Conservation (phyloP, 2,888 invertebrate species). For the Melinaea marsaeus region DNA sequence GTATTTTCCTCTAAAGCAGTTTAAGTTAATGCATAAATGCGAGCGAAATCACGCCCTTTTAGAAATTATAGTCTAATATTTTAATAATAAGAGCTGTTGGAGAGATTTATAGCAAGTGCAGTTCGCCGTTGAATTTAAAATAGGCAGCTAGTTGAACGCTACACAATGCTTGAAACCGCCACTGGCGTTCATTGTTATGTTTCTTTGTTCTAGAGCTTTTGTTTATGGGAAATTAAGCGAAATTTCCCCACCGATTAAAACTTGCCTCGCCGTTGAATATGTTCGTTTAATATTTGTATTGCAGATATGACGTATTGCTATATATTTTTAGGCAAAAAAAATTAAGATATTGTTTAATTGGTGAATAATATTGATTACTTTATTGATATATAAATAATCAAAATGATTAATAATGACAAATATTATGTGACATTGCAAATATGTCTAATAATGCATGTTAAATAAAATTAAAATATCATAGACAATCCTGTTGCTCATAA, state of each 20-base stretch:
- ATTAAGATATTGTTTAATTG: not conserved
- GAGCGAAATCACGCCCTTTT: not conserved
- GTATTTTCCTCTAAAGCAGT: not conserved
- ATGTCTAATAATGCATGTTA: too few species aligned
- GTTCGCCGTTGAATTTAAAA: slow-evolving; percentile 18
- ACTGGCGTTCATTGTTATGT: slow-evolving; percentile 24
- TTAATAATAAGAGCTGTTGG: slow-evolving; percentile 16
- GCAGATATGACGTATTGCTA: not conserved
- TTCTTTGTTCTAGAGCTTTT: slow-evolving; percentile 28
- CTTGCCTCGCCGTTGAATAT: slow-evolving; percentile 7
- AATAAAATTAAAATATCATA: too few species aligned
- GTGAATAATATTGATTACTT: too few species aligned
- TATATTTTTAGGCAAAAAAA: not conserved
- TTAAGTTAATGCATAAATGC: slow-evolving; percentile 1
- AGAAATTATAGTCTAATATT: slow-evolving; percentile 9
- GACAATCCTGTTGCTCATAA: too few species aligned
- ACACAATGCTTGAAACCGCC: slow-evolving; percentile 26
- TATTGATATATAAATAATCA: too few species aligned
- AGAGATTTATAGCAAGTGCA: slow-evolving; percentile 15
- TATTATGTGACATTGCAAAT: too few species aligned
- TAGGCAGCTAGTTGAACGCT: slow-evolving; percentile 24
- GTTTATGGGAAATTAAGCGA: slow-evolving; percentile 30
- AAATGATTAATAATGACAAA: too few species aligned
- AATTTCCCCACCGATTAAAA: slow-evolving; percentile 28
- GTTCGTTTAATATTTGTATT: slow-evolving; percentile 6